phyloP scores from a whole-genome alignment of 2,797 vertebrate genomes.

The Halcyon chelicuti region DNA sequence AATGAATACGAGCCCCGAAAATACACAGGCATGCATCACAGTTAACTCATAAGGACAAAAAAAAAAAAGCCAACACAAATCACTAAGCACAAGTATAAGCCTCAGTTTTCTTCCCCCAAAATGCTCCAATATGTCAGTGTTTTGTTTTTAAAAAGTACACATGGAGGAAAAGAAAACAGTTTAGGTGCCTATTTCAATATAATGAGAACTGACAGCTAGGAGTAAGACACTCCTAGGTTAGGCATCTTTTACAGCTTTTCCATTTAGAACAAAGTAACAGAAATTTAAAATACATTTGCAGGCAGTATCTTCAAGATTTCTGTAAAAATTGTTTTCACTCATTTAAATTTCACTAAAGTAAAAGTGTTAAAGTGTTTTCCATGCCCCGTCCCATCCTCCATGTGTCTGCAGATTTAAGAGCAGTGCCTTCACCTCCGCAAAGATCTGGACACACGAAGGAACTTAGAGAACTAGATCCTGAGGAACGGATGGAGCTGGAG shows the following conservation, averaged over 20 bases:
- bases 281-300: not conserved
- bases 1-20: not conserved
- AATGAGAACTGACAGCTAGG: fast-evolving
- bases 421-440: not conserved
- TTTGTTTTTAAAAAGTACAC: not conserved
- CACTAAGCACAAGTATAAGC: not conserved
- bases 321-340: not conserved
- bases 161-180: not conserved
- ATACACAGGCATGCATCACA: fast-evolving
- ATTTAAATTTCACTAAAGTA: not conserved
- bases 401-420: not conserved
- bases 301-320: not conserved
- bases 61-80: not conserved
- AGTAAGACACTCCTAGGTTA: not conserved
- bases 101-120: not conserved
- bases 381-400: not conserved
- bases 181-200: not conserved
- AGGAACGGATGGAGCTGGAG: not conserved
- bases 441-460: not conserved
- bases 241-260: not conserved
- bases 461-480: not conserved
- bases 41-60: not conserved
- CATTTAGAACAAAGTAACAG: not conserved
- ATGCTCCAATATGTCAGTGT: not conserved
- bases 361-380: not conserved